phyloP scores from a whole-genome alignment of 1,140 invertebrate species.

The Manduca sexta region DNA sequence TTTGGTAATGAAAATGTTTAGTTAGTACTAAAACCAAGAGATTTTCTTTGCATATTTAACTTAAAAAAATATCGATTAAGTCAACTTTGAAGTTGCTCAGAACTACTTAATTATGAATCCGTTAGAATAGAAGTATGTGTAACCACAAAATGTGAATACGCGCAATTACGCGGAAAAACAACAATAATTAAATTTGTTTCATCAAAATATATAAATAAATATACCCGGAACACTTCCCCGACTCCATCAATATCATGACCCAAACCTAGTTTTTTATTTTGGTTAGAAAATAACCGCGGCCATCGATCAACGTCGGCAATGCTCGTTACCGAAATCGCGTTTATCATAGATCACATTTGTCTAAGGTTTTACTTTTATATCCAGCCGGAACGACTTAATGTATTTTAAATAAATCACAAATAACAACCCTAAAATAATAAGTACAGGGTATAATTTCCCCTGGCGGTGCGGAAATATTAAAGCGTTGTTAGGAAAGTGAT shows the following conservation, averaged over 20 bases:
- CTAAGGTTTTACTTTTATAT: constrained; percentile 49
- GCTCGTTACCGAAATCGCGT: constrained; percentile 66
- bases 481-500: constrained; percentile 25
- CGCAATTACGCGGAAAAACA: too few species aligned
- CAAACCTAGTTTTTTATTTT: constrained; percentile 10
- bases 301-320: constrained; percentile 52
- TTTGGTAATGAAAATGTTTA: too few species aligned
- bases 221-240: too few species aligned
- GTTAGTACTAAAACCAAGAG: too few species aligned
- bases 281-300: constrained; percentile 47
- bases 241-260: too few species aligned
- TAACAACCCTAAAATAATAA: not conserved
- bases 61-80: not conserved
- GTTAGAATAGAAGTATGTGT: too few species aligned
- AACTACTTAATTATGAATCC: too few species aligned
- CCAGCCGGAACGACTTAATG: not conserved
- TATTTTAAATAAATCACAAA: not conserved
- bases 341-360: constrained; percentile 69
- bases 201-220: too few species aligned
- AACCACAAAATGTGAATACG: too few species aligned
- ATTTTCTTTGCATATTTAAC: not conserved
- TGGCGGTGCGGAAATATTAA: constrained; percentile 19
- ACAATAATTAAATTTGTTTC: too few species aligned
- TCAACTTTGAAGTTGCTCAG: not conserved
- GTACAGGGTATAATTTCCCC: constrained; percentile 8